A percentile compares a stretch with the other conserved stretches of the same genome.
These are phyloP conservation scores for Enteromius unitaeniatus DNA, from an alignment of 2,797 vertebrate genomes.

Conservation along the genomic window DNA sequence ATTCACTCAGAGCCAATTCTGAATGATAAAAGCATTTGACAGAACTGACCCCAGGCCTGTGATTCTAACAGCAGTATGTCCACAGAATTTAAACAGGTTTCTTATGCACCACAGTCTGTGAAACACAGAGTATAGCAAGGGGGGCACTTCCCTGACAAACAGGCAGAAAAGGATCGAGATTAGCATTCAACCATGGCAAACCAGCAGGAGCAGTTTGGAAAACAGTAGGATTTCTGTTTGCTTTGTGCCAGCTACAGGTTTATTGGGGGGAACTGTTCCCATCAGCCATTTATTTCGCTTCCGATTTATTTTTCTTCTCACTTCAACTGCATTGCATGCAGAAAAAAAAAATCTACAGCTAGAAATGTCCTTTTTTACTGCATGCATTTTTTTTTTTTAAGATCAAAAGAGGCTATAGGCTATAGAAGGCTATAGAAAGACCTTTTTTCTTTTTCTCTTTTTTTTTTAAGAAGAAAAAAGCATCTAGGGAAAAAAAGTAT, in stretches of 20 bases:
- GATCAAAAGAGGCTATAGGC: no score
- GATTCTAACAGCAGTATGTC: neutral
- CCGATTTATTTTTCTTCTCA: neutral
- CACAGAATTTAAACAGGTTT: neutral
- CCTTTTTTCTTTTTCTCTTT: no score
- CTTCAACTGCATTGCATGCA: neutral
- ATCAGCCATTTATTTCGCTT: slow-evolving; percentile 30
- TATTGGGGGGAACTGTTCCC: slow-evolving; percentile 40
- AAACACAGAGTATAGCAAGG: neutral
- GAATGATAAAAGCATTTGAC: slow-evolving; percentile 3
- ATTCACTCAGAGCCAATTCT: slow-evolving; percentile 18
- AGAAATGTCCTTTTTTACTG: neutral
- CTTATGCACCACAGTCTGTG: slow-evolving; percentile 17
- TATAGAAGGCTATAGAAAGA: no score
- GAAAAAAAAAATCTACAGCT: neutral
- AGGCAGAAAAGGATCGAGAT: neutral
- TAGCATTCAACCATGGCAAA: slow-evolving; percentile 20
- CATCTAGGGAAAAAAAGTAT: neutral
- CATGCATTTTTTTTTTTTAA: neutral
- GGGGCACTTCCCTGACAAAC: neutral
- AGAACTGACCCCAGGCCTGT: slow-evolving; percentile 8
- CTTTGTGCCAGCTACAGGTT: slow-evolving; percentile 12
- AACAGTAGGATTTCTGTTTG: slow-evolving; percentile 33
- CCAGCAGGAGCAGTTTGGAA: neutral
- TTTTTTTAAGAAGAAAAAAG: neutral